Percentiles rank a stretch among this genome's conserved stretches.
phyloP scores from a whole-genome alignment of 1,140 invertebrate species.

The Drosophila novamexicana region DNA sequence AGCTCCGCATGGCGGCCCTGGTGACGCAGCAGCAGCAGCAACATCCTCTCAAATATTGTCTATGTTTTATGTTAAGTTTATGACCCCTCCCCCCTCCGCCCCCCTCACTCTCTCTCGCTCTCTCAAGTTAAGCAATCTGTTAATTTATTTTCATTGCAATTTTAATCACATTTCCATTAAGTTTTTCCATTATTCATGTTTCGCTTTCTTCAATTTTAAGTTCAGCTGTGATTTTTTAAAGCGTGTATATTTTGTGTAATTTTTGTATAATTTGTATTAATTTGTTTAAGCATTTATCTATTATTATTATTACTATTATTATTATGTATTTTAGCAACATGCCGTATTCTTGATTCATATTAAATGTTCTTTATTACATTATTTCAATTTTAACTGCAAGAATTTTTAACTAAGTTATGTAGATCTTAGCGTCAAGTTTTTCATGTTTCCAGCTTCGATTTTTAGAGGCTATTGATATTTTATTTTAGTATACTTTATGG shows the following conservation, averaged over 20 bases:
- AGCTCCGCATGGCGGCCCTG: constrained; percentile 60
- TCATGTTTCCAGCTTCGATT: constrained; percentile 45
- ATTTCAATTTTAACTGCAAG: constrained; percentile 8
- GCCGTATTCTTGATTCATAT: constrained; percentile 13
- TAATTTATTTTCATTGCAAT: constrained; percentile 72
- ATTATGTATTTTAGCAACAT: constrained; percentile 57
- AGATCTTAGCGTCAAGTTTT: constrained; percentile 59
- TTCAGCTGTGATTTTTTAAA: constrained; percentile 78
- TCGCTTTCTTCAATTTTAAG: constrained; percentile 71
- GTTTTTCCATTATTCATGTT: constrained; percentile 37
- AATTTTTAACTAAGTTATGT: constrained; percentile 68
- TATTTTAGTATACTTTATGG: constrained; percentile 34
- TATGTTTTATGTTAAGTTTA: constrained; percentile 65
- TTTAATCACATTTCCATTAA: constrained; percentile 49
- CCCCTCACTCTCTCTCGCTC: neutral
- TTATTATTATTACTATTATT: constrained; percentile 37
- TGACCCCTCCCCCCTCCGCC: neutral
- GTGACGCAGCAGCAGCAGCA: constrained; percentile 33
- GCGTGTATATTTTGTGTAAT: constrained; percentile 75
- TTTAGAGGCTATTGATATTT: constrained; percentile 31
- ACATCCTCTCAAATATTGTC: constrained; percentile 1
- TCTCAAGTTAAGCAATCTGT: constrained; percentile 40
- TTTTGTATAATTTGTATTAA: constrained; percentile 48
- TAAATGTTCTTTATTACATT: constrained; percentile 33
- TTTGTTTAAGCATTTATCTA: constrained; percentile 42